These are phyloP conservation scores for Pachycephus smyrnensis DNA, from an alignment of 2,888 invertebrate species.

Conservation along the genomic window DNA sequence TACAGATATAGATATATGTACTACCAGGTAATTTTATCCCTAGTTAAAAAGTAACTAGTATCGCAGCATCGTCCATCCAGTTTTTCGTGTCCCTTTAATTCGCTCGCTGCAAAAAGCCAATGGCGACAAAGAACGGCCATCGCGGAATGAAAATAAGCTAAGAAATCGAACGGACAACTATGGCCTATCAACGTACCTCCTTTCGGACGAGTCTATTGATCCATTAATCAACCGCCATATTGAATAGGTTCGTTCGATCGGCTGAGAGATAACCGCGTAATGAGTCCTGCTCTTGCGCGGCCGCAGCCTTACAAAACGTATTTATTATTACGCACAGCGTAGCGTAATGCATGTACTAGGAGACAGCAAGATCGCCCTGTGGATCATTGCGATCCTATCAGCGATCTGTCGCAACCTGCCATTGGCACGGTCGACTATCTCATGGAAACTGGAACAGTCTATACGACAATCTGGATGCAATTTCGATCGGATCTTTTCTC, in stretches of 20 bases:
- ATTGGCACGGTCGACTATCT: not conserved
- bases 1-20: not conserved
- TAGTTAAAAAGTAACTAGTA: not conserved
- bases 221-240: conserved; percentile 61
- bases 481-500: not conserved
- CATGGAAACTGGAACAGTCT: not conserved
- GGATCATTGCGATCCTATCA: not conserved
- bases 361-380: conserved; percentile 7
- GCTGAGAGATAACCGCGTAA: conserved; percentile 58
- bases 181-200: conserved; percentile 11
- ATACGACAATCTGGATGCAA: not conserved
- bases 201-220: conserved; percentile 37
- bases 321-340: conserved; percentile 32
- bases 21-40: not conserved
- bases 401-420: conserved; percentile 29
- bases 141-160: conserved; percentile 22
- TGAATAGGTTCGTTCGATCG: conserved; percentile 57
- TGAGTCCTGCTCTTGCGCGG: conserved; percentile 46
- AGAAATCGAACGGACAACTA: conserved; percentile 26
- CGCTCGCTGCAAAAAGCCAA: not conserved
- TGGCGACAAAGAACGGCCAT: conserved; percentile 1
- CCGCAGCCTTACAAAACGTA: conserved; percentile 34
- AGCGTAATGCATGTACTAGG: conserved; percentile 9
- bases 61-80: not conserved
- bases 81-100: not conserved